A percentile compares a stretch with the other conserved stretches of the same genome.
Conservation (phyloP, 2,797 vertebrate species). For the Urophycis tenuis region DNA sequence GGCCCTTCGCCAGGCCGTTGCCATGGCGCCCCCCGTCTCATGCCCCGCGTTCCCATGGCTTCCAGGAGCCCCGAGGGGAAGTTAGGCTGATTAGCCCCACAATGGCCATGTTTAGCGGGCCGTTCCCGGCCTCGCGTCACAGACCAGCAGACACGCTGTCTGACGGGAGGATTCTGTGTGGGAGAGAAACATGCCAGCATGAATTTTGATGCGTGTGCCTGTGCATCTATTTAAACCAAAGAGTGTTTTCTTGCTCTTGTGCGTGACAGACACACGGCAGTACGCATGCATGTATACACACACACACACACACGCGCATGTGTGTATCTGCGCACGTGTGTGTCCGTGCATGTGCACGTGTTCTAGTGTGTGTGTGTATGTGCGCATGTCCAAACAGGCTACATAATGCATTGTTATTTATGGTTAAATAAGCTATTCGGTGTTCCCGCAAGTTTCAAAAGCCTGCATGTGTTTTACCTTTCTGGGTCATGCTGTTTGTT, state of each 20-base stretch:
- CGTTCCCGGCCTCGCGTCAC: constrained; percentile 35
- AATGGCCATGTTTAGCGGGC: constrained; percentile 49
- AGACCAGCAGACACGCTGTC: constrained; percentile 10
- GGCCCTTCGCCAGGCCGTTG: constrained; percentile 35
- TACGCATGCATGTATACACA: neutral
- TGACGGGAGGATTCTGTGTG: constrained; percentile 3
- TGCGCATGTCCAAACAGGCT: neutral
- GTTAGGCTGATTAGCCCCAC: constrained; percentile 51
- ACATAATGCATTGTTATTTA: constrained; percentile 7
- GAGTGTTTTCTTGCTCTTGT: neutral
- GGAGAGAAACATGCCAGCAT: neutral
- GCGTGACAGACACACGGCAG: neutral
- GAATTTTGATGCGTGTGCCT: too few species aligned
- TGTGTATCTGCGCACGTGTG: neutral
- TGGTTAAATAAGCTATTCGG: neutral
- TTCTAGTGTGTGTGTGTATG: constrained; percentile 10
- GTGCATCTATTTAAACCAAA: neutral
- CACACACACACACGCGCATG: neutral
- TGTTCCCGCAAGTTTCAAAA: constrained; percentile 8
- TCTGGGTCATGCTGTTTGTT: constrained; percentile 14
- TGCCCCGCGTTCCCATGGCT: constrained; percentile 34
- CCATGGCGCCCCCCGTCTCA: constrained; percentile 32
- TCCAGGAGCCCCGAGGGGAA: constrained; percentile 41
- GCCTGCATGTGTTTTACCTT: constrained; percentile 9
- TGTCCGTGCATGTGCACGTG: neutral